Evolutionary conservation across 2,888 invertebrate species (phyloP), one percentile per base, ranked within the genome.

Genomic region (Nomada ruficornis): DNA sequence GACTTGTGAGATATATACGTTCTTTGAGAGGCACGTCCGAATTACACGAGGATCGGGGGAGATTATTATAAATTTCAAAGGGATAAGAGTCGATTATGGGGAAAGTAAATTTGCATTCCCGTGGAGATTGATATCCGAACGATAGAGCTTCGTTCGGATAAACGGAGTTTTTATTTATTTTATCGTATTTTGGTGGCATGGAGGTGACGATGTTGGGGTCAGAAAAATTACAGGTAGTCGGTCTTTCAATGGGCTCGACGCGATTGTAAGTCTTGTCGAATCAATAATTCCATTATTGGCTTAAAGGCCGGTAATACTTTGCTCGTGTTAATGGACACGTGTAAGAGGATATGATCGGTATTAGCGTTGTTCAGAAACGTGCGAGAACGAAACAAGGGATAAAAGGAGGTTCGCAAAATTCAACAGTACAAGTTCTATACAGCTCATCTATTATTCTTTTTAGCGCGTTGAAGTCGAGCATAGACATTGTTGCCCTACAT

Each of bases 11-110:
- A 71, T 36, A 5, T 36, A 36, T 36, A 36, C 36, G 63, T 81
- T 86, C 64, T 75, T 81, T 64, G 70, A 83, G 55, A 83, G 64
- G 42, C 59, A 60, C 54, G 73, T n/a, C 63, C 67, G 74, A 81
- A 70, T 80, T 81, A 79, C 64, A 81, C 75, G 69, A 15, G 74
- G 59, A 81, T 80, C 42, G 36, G 4, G 23, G 11, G n/a, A 52
- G 70, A 23, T 54, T 20, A 83, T 82, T 77, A 65, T 72, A 77
- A 77, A 82, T 82, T 81, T 64, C 5, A 76, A 63, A 63, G 71
- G 52, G 59, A 55, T 72, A 67, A n/a, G 76, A 81, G 47, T 71
- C n/a, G 60, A 76, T 82, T 76, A 82, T 13, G 36, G 18, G 13
- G 4, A 5, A 26, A 1, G 2, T 15, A 50, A 20, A 52, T 70